Evolutionary conservation across 2,113 vertebrate genomes (phyloP), one percentile per base, ranked within the genome.

Genomic region (Gymnocephalus cernua): DNA sequence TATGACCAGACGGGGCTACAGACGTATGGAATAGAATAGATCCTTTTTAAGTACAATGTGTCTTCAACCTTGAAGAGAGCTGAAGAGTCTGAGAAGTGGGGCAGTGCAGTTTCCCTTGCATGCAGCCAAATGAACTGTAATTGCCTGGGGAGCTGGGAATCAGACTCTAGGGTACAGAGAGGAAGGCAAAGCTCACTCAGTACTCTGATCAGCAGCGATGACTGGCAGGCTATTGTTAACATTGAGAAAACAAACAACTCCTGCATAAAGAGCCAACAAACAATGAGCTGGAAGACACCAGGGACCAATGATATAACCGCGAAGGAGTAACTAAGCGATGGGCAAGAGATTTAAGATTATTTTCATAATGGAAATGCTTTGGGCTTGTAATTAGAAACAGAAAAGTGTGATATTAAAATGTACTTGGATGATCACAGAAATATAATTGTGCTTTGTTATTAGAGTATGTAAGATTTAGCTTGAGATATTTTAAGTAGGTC

Each of bases 201-300:
- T 77, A 63, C 88, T 84, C 88, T 89, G 91, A 93, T 91, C 89
- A 91, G 89, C 85, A 56, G 38, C 56, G 77, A 88, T 92, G 91
- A 93, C 82, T 90, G 90, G 83, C 92, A 92, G 83, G 86, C 88
- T 89, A 91, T 91, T 89, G 90, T 88, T 89, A 86, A 79, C 84
- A 74, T 75, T 80, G 74, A 86, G 47, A 88, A 90, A 91, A 86
- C 86, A 92, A 91, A 91, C 82, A 83, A 44, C 59, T 75, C 75
- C 74, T 74, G 80, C 85, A 79, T 76, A 84, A 88, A 83, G 82
- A 86, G 76, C 50, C 71, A 70, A 84, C 57, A 77, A 86, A 91
- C 86, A 91, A 84, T 72, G 59, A 77, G 79, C 72, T 56, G 44
- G 64, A 61, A 87, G 56, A 68, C 86, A 79, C 83, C 61, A 15